Evolutionary conservation across 2,113 vertebrate genomes (phyloP).

Genomic region (Natator depressus): DNA sequence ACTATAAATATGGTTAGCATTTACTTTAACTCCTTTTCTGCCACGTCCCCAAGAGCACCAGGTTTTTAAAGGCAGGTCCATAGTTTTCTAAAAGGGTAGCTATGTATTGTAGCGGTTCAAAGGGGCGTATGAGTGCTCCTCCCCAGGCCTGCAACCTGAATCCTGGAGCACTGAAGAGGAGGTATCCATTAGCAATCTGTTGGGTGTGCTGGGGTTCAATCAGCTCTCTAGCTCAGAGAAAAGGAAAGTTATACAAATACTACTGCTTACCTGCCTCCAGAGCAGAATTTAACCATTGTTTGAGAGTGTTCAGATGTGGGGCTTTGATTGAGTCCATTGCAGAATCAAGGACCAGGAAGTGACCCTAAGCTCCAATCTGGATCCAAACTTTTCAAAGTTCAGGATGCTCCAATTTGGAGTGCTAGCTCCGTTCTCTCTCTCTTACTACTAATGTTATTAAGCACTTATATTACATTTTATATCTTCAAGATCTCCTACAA

Average conservation of each 20-base stretch:
- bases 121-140: background rate
- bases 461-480: background rate
- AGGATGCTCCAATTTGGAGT: background rate
- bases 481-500: background rate
- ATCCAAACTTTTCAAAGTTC: background rate
- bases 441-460: background rate
- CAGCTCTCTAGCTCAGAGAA: background rate
- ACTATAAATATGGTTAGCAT: background rate
- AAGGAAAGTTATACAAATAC: background rate
- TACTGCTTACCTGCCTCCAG: background rate
- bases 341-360: background rate
- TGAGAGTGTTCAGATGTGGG: background rate
- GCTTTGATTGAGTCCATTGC: background rate
- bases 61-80: background rate
- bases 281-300: background rate
- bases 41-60: background rate
- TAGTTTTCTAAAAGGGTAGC: background rate
- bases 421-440: background rate
- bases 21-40: background rate
- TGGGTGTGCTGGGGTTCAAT: background rate
- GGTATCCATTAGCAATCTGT: background rate
- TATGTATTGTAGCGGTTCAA: background rate
- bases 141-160: background rate
- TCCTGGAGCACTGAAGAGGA: background rate
- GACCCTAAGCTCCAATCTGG: background rate